A percentile compares a stretch with the other conserved stretches of the same genome.
Evolutionary conservation across 2,888 invertebrate species (phyloP).

Genomic region (Philereme vetulata): DNA sequence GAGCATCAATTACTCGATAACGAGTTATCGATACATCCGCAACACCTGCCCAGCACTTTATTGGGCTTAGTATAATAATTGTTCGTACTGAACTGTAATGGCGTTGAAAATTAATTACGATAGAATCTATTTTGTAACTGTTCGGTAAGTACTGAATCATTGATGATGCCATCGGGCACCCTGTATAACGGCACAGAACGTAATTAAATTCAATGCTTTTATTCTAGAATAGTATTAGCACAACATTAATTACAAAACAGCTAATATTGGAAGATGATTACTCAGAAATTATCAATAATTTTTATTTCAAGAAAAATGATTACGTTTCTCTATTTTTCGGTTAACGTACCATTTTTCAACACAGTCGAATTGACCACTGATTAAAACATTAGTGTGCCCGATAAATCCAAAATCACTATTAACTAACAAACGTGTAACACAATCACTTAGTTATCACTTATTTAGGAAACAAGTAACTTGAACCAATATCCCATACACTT

Average conservation of each 20-base stretch:
- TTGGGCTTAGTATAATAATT: conserved; percentile 34
- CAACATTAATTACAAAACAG: too few relatives aligned
- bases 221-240: too few relatives aligned
- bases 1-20: conserved; percentile 55
- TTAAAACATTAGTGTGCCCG: background rate
- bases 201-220: too few relatives aligned
- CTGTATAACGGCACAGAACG: background rate
- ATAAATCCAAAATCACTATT: background rate
- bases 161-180: background rate
- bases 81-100: conserved; percentile 35
- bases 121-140: conserved; percentile 7
- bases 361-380: too few relatives aligned
- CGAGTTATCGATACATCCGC: conserved; percentile 57
- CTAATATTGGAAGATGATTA: too few relatives aligned
- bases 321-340: too few relatives aligned
- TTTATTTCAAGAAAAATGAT: too few relatives aligned
- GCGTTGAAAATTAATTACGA: conserved; percentile 34
- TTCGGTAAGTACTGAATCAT: background rate
- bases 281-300: too few relatives aligned
- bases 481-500: conserved; percentile 13
- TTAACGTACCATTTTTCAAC: too few relatives aligned
- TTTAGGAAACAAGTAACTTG: conserved; percentile 9
- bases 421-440: conserved; percentile 3
- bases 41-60: conserved; percentile 50
- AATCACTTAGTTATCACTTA: conserved; percentile 24